phyloP scores from a whole-genome alignment of 2,888 invertebrate species.

The Xylota segnis region DNA sequence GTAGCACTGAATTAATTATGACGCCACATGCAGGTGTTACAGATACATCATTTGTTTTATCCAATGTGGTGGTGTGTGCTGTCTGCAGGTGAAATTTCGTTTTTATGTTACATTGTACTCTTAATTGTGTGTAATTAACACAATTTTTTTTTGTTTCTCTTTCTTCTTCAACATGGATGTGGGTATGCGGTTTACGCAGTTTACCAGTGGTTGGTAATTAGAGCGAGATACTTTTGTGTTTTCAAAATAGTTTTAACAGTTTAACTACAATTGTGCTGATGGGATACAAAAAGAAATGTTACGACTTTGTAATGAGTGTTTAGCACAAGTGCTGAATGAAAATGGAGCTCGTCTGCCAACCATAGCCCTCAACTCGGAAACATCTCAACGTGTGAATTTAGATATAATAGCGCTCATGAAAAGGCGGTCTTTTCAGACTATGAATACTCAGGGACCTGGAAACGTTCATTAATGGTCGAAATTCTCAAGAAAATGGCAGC shows the following conservation, averaged over 20 bases:
- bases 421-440: no score
- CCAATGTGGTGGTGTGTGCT: slow-evolving; percentile 1
- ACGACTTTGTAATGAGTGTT: background rate
- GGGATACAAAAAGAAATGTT: background rate
- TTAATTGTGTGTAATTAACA: slow-evolving; percentile 45
- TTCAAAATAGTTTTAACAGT: slow-evolving; percentile 5
- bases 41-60: slow-evolving; percentile 24
- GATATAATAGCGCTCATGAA: no score
- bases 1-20: slow-evolving; percentile 68
- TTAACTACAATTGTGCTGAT: background rate
- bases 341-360: no score
- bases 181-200: background rate
- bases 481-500: no score
- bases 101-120: slow-evolving; percentile 42
- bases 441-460: no score
- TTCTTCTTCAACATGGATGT: background rate
- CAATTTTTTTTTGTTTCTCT: slow-evolving; percentile 3
- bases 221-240: background rate
- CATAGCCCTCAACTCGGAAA: no score
- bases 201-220: slow-evolving; percentile 3
- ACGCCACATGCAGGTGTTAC: slow-evolving; percentile 64
- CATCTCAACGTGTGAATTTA: no score
- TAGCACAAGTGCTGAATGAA: background rate
- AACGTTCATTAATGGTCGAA: no score
- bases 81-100: slow-evolving; percentile 52